Conservation (phyloP, 2,113 vertebrate genomes). For the Pampusana beccarii region DNA sequence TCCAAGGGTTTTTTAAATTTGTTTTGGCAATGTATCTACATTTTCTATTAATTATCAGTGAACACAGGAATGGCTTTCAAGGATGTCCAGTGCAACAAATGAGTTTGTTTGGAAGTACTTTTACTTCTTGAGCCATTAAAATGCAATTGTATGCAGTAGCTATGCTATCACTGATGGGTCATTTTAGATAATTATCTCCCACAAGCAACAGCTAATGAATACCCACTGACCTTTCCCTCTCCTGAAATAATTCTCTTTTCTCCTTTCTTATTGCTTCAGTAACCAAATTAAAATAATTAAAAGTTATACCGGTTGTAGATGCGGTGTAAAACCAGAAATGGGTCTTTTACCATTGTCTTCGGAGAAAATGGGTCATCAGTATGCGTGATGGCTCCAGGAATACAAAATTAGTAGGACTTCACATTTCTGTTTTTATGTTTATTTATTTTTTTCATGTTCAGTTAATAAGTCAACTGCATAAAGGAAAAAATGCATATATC, state of each 20-base stretch:
- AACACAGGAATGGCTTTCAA: constrained; percentile 1
- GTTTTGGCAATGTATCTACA: constrained; percentile 14
- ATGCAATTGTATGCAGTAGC: not conserved
- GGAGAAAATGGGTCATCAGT: not conserved
- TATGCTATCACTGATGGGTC: not conserved
- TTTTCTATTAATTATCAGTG: constrained; percentile 46
- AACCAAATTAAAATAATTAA: not conserved
- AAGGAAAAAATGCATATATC: not conserved
- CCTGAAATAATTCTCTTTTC: not conserved
- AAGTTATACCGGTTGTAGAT: not conserved
- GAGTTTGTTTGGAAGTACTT: constrained; percentile 21
- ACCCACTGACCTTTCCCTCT: not conserved
- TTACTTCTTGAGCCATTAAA: not conserved
- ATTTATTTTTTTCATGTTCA: not conserved
- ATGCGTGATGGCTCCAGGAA: not conserved
- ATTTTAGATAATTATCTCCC: not conserved
- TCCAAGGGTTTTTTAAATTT: constrained; percentile 24
- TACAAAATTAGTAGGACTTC: not conserved
- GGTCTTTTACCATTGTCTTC: not conserved
- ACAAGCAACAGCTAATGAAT: not conserved
- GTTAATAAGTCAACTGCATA: not conserved
- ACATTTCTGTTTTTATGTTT: not conserved
- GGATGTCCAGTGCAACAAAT: not conserved
- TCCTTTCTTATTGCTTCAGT: not conserved
- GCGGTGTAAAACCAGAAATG: not conserved